Percentiles rank a stretch among this genome's conserved stretches.
Evolutionary conservation across 2,797 vertebrate species (phyloP).

Genomic region (Furcifer pardalis): DNA sequence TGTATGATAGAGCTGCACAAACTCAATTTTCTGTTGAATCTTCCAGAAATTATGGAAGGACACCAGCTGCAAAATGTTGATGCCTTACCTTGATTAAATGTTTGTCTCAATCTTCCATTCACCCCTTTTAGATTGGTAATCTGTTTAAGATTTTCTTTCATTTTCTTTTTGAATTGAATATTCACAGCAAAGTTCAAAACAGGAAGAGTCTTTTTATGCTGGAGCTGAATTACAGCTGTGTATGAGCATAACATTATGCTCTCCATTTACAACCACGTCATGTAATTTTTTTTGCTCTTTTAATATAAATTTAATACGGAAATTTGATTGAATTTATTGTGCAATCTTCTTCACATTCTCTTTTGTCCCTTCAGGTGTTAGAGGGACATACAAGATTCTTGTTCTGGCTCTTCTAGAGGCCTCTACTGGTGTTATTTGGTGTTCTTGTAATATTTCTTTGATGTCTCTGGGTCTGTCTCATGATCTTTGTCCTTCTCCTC

Average conservation of each 20-base stretch:
- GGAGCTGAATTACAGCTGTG: constrained; percentile 46
- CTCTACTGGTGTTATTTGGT: too few species aligned
- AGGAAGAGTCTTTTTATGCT: constrained; percentile 50
- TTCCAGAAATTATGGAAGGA: constrained; percentile 48
- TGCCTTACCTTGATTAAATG: constrained; percentile 58
- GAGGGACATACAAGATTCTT: too few species aligned
- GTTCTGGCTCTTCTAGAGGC: too few species aligned
- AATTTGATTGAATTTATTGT: too few species aligned
- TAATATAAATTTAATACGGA: not conserved
- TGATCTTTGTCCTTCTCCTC: too few species aligned
- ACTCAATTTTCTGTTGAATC: not conserved
- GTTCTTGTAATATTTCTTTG: too few species aligned
- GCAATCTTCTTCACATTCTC: too few species aligned
- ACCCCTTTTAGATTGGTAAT: constrained; percentile 55
- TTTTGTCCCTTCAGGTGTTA: too few species aligned
- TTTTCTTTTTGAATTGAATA: constrained; percentile 61
- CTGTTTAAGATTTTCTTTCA: constrained; percentile 60
- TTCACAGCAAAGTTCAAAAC: constrained; percentile 62
- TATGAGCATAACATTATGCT: constrained; percentile 54
- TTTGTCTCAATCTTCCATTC: constrained; percentile 52
- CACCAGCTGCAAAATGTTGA: constrained; percentile 49
- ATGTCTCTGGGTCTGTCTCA: too few species aligned
- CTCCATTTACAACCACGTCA: constrained; percentile 52
- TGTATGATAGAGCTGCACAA: constrained; percentile 12
- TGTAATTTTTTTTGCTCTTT: constrained; percentile 33